phyloP scores from a whole-genome alignment of 2,888 invertebrate species.

The Erynnis tages region DNA sequence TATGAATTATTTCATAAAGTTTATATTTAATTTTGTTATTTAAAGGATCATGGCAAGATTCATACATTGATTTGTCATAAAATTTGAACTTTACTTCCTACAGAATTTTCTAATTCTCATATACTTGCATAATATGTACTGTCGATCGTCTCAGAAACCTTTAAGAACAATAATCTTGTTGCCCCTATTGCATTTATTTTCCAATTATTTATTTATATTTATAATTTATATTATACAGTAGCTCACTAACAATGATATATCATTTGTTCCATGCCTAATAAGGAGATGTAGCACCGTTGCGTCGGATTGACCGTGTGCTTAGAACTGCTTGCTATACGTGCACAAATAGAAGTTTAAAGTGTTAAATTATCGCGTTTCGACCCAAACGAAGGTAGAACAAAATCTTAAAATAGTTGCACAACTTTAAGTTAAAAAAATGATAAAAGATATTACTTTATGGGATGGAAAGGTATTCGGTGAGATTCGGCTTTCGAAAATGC shows the following conservation, averaged over 20 bases:
- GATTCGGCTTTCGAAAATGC: too few relatives aligned
- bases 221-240: too few relatives aligned
- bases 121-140: not conserved
- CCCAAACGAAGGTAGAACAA: not conserved
- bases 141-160: not conserved
- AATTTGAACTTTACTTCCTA: too few relatives aligned
- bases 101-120: too few relatives aligned
- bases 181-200: slow-evolving; percentile 15
- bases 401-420: not conserved
- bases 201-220: too few relatives aligned
- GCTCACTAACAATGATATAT: slow-evolving; percentile 1
- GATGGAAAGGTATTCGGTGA: too few relatives aligned
- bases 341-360: slow-evolving; percentile 15
- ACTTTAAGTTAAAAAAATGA: too few relatives aligned
- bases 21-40: too few relatives aligned
- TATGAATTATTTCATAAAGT: too few relatives aligned
- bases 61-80: too few relatives aligned
- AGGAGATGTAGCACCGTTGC: slow-evolving; percentile 5
- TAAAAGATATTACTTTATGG: too few relatives aligned
- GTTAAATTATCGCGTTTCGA: not conserved
- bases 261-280: slow-evolving; percentile 22
- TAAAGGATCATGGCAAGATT: too few relatives aligned
- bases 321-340: slow-evolving; percentile 1
- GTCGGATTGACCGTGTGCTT: not conserved
- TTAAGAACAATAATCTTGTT: not conserved